Conservation (phyloP, 37 sponge, comb jelly and placozoan genomes). For the Beroe forskalii region DNA sequence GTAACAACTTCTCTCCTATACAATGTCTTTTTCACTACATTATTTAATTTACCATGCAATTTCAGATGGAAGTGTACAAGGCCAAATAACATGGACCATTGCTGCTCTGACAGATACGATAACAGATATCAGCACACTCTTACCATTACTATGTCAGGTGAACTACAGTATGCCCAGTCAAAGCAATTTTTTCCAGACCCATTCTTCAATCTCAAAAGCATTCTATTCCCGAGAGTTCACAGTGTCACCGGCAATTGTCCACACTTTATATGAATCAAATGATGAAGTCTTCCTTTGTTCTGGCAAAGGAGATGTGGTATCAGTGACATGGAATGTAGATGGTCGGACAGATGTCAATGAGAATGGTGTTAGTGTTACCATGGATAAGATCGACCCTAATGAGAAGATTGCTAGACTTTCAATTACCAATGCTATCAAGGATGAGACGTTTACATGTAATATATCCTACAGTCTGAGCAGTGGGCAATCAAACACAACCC, state of each 20-base stretch:
- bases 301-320: not conserved
- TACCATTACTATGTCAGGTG: not conserved
- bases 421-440: not conserved
- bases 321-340: not conserved
- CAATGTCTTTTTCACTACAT: too few relatives aligned
- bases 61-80: not conserved
- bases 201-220: not conserved
- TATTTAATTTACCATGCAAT: too few relatives aligned
- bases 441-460: not conserved
- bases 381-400: not conserved
- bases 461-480: not conserved
- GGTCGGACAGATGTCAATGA: not conserved
- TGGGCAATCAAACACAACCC: not conserved
- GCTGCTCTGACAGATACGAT: not conserved
- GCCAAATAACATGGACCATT: not conserved
- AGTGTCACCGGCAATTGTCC: not conserved
- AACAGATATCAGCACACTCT: not conserved
- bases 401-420: not conserved
- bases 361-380: not conserved
- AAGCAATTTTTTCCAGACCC: not conserved
- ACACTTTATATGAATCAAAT: not conserved
- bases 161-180: not conserved
- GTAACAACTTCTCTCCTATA: too few relatives aligned
- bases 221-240: not conserved
- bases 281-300: not conserved